These are phyloP conservation scores for Falco columbarius DNA, from an alignment of 2,797 vertebrate species.

Conservation along the genomic window DNA sequence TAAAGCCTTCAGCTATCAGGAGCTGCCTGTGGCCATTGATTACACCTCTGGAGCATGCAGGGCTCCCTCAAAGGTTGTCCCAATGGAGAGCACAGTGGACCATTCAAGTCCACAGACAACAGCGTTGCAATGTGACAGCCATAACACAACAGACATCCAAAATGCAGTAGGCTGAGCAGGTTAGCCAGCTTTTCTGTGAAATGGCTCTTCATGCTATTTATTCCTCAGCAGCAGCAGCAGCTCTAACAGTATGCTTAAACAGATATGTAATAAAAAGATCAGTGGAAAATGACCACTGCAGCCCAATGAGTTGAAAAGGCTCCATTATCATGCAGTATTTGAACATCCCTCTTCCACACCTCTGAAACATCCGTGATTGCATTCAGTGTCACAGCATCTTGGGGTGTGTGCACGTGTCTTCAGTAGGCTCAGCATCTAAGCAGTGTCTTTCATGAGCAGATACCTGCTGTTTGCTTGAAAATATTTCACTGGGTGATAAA, in stretches of 20 bases:
- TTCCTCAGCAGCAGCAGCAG: neutral
- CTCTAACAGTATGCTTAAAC: neutral
- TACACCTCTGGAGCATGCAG: neutral
- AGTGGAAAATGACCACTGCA: neutral
- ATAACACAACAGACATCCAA: neutral
- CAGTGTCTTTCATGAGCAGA: neutral
- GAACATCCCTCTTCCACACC: neutral
- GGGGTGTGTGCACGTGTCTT: neutral
- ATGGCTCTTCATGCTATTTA: neutral
- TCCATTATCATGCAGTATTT: neutral
- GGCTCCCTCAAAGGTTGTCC: neutral
- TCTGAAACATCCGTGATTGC: neutral
- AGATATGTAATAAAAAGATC: neutral
- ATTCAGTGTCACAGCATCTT: neutral
- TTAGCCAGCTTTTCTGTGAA: neutral
- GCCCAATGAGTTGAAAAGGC: neutral
- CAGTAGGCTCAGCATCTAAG: neutral
- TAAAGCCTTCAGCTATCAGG: neutral
- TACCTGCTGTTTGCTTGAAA: neutral
- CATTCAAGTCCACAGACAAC: neutral
- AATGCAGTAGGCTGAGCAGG: neutral
- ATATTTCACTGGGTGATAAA: neutral
- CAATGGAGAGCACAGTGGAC: neutral
- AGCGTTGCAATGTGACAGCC: accelerated
- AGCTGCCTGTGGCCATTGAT: neutral